Evolutionary conservation across 2,797 vertebrate species (phyloP).

Genomic region (Pyrocephalus nanus): DNA sequence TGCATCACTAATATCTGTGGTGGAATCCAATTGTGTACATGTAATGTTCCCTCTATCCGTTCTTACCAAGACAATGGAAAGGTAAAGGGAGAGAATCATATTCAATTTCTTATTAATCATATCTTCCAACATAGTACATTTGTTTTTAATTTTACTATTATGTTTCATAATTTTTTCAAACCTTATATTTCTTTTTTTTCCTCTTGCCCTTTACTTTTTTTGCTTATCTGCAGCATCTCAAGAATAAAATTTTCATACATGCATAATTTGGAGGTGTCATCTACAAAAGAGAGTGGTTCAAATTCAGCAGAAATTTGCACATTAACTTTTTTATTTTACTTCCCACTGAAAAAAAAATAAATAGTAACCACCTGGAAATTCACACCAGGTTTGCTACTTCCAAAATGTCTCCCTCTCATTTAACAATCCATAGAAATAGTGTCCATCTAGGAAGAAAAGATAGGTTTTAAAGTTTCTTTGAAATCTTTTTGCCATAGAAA

Average conservation of each 20-base stretch:
- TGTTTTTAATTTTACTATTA: background rate
- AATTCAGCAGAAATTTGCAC: background rate
- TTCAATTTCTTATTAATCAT: background rate
- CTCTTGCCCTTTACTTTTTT: background rate
- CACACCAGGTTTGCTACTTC: constrained; percentile 20
- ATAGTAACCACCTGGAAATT: background rate
- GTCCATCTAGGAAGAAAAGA: background rate
- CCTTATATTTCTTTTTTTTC: background rate
- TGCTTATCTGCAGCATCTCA: background rate
- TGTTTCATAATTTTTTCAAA: background rate
- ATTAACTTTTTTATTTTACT: background rate
- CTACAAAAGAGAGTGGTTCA: background rate
- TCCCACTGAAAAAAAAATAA: background rate
- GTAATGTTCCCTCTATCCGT: background rate
- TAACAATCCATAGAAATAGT: background rate
- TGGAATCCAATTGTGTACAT: background rate
- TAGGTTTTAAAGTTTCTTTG: background rate
- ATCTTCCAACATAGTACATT: background rate
- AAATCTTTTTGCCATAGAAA: background rate
- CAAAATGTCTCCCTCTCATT: constrained; percentile 7
- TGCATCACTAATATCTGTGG: background rate
- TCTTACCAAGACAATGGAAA: background rate
- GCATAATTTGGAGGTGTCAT: background rate
- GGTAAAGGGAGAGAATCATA: background rate
- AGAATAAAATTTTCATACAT: background rate